Percentiles rank a stretch among this genome's conserved stretches.
Evolutionary conservation across 2,797 vertebrate species (phyloP).

Genomic region (Anomalospiza imberbis): DNA sequence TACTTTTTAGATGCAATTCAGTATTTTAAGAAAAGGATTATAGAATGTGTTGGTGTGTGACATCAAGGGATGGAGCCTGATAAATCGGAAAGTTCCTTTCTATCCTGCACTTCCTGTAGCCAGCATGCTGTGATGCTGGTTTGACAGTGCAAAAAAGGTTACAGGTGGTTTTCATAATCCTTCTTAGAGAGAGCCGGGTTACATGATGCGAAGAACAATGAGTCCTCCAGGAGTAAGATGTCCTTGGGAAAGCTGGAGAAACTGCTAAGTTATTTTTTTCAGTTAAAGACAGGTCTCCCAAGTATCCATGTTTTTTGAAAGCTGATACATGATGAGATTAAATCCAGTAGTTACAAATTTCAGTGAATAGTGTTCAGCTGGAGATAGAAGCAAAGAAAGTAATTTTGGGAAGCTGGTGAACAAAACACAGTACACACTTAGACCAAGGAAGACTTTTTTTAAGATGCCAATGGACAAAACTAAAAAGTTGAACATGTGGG

Average conservation of each 20-base stretch:
- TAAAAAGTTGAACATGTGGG: background rate
- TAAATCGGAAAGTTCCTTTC: background rate
- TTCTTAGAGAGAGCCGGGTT: background rate
- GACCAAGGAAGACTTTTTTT: background rate
- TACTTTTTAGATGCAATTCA: background rate
- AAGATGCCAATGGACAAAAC: background rate
- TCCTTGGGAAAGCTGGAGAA: background rate
- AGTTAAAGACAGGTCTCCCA: background rate
- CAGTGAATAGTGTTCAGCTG: background rate
- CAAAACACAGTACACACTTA: background rate
- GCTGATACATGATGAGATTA: background rate
- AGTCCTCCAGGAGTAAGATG: background rate
- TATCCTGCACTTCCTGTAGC: background rate
- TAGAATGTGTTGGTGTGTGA: background rate
- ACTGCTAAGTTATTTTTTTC: background rate
- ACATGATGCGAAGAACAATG: background rate
- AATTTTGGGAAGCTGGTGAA: background rate
- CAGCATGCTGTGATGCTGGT: background rate
- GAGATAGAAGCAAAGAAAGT: background rate
- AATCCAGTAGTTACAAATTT: background rate
- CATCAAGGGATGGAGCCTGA: background rate
- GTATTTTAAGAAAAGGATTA: background rate
- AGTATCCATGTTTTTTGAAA: background rate
- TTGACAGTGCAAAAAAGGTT: background rate
- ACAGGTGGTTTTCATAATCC: background rate